A percentile compares a stretch with the other conserved stretches of the same genome.
Conservation (phyloP, 2,888 invertebrate species). For the Eupsilia transversa region DNA sequence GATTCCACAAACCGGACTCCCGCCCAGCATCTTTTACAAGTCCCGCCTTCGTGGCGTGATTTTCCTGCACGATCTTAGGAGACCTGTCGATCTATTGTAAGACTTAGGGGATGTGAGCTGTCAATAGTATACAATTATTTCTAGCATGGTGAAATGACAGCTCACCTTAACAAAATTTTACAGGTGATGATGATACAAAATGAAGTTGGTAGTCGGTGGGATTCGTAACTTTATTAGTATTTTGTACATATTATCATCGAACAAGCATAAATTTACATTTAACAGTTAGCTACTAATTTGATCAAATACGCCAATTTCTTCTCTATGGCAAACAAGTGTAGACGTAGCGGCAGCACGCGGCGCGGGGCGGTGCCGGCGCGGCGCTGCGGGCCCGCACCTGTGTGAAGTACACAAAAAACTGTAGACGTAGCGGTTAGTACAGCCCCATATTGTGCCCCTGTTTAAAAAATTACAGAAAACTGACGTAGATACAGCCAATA, state of each 20-base stretch:
- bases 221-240: constrained; percentile 69
- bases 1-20: too few species aligned
- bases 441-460: too few species aligned
- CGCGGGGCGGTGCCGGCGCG: neutral
- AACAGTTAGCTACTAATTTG: constrained; percentile 60
- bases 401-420: neutral
- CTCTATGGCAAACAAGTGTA: constrained; percentile 36
- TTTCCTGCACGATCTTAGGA: too few species aligned
- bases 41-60: too few species aligned
- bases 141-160: neutral
- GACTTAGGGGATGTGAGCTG: too few species aligned
- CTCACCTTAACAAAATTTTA: neutral
- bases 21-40: too few species aligned
- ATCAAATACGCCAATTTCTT: constrained; percentile 40
- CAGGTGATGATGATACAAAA: neutral
- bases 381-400: neutral
- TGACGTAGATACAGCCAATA: too few species aligned
- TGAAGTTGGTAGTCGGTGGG: constrained; percentile 38
- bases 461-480: too few species aligned
- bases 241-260: constrained; percentile 70
- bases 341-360: constrained; percentile 27
- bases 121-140: too few species aligned
- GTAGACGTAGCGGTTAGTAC: too few species aligned
- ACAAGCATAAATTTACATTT: constrained; percentile 69
- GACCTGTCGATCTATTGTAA: too few species aligned